Evolutionary conservation across 2,113 vertebrate species (phyloP), one percentile per base, ranked within the genome.

Genomic region (Maccullochella peelii): DNA sequence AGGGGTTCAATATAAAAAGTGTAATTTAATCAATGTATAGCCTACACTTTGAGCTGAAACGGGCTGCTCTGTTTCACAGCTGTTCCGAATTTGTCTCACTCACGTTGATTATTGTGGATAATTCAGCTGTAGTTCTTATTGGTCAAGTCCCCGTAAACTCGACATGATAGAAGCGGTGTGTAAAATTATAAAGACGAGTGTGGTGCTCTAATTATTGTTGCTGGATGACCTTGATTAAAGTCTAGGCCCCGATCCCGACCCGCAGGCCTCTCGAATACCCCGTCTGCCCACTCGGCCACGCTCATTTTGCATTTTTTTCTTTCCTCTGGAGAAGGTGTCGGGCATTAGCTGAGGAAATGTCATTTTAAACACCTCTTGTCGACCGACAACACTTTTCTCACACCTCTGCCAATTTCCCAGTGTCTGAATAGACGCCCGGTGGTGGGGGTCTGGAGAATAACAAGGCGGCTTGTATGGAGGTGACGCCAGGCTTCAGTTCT

Each of bases 341-440:
- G 77, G 86, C 82, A 91, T 89, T 88, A 92, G 84, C 79, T 36
- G 82, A 94, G 93, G 89, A 93, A 91, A 93, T 92, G 90, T 86
- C 90, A 94, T 92, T 93, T 91, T 90, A 92, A 92, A 92, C 91
- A 93, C 90, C 92, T 83, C 90, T 86, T 80, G 6, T 78, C 80
- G 71, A 87, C 88, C 76, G n/a, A 88, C 86, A 84, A 82, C 77
- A 84, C 86, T 88, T 91, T 87, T 67, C 91, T 91, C 79, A 86
- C 93, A 90, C 90, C 93, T 89, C 86, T 79, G 88, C 82, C 90
- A 92, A 91, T 93, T 91, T 90, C 79, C 79, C 68, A 68, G 83
- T 55, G 77, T 85, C 79, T 89, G 86, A 90, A 82, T 86, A 55
- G 92, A 87, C 84, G 88, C 88, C 88, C 75, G 86, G 87, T 84